Evolutionary conservation across 2,888 invertebrate genomes (phyloP).

Genomic region (Loripinus fragilis): DNA sequence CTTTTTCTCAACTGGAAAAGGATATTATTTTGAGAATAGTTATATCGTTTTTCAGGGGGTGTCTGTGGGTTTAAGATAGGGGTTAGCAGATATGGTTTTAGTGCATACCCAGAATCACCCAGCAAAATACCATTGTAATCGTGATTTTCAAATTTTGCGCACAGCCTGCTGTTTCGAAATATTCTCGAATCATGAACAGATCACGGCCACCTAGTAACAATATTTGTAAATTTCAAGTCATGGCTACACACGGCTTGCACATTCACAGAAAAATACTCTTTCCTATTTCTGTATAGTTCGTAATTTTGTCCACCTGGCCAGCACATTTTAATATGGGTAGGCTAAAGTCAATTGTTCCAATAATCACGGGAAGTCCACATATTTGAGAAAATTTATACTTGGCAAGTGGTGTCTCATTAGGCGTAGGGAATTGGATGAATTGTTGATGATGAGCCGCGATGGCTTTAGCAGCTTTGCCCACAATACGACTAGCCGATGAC

Average conservation of each 20-base stretch:
- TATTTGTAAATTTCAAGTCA: conserved; percentile 24
- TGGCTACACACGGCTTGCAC: conserved; percentile 18
- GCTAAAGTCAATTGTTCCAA: background rate
- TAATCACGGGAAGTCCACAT: background rate
- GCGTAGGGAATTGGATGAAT: background rate
- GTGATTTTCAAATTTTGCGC: too few species aligned
- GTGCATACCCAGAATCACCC: too few species aligned
- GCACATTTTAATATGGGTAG: background rate
- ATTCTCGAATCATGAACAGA: too few species aligned
- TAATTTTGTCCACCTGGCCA: background rate
- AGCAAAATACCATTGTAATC: too few species aligned
- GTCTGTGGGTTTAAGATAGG: too few species aligned
- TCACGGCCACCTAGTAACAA: conserved; percentile 25
- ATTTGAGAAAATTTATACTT: background rate
- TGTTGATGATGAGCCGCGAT: too few species aligned
- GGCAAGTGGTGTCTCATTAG: background rate
- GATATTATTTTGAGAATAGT: too few species aligned
- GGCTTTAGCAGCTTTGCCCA: too few species aligned
- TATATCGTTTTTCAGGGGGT: too few species aligned
- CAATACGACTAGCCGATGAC: background rate
- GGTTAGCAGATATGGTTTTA: too few species aligned
- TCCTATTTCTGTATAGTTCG: background rate
- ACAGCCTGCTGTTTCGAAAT: too few species aligned
- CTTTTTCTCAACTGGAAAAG: too few species aligned
- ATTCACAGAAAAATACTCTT: conserved; percentile 18